Conservation (phyloP, 53 echinoderm and acorn worm species). For the Zoroaster sp. region DNA sequence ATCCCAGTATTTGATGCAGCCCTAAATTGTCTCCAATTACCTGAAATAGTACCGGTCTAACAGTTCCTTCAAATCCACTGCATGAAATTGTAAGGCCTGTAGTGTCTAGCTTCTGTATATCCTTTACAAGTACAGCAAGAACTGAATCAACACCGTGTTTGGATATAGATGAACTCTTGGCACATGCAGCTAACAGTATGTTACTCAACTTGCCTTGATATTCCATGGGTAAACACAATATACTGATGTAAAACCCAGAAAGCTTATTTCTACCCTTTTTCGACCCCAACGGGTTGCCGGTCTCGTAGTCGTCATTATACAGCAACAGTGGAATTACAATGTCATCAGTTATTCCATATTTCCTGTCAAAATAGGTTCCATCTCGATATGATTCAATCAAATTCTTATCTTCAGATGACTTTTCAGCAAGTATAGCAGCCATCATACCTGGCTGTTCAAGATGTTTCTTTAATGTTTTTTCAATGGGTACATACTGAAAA, state of each 20-base stretch:
- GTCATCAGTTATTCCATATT: background rate
- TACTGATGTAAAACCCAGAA: slow-evolving; percentile 28
- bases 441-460: slow-evolving; percentile 42
- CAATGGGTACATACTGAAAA: slow-evolving; percentile 35
- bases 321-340: slow-evolving; percentile 34
- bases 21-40: slow-evolving; percentile 37
- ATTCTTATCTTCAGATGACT: background rate
- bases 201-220: background rate
- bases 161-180: background rate
- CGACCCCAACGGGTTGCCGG: slow-evolving; percentile 47
- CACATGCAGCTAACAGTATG: slow-evolving; percentile 56
- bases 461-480: slow-evolving; percentile 14
- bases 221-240: background rate
- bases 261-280: slow-evolving; percentile 43
- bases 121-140: slow-evolving; percentile 1
- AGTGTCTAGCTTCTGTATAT: background rate
- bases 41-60: slow-evolving; percentile 8
- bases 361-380: slow-evolving; percentile 30
- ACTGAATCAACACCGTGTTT: slow-evolving; percentile 66
- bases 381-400: slow-evolving; percentile 32
- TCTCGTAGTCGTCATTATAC: slow-evolving; percentile 56
- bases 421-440: slow-evolving; percentile 15
- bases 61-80: background rate
- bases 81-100: background rate
- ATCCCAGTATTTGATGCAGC: background rate